Percentiles rank a stretch among this genome's conserved stretches.
Conservation (phyloP, 2,797 vertebrate species). For the Onychomys leucogaster region DNA sequence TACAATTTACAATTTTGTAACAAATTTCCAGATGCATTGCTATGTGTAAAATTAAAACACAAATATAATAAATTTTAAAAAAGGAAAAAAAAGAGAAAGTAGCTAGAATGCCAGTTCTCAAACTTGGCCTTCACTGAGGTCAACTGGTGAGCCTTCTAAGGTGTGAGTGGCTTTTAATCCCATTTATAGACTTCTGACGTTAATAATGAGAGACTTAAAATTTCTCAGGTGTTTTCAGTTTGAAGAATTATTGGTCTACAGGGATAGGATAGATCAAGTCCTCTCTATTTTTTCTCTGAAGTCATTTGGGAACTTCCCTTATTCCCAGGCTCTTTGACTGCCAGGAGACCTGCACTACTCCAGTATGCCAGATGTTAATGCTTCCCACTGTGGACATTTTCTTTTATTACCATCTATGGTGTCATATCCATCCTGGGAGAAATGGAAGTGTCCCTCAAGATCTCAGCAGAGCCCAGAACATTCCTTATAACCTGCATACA, state of each 20-base stretch:
- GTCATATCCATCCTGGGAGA: neutral
- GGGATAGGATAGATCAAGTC: neutral
- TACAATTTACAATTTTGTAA: neutral
- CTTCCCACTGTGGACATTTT: neutral
- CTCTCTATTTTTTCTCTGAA: neutral
- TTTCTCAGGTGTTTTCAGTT: neutral
- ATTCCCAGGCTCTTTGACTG: neutral
- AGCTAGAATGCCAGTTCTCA: neutral
- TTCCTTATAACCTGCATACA: neutral
- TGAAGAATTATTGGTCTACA: neutral
- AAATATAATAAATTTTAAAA: too few species aligned
- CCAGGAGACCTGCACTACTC: neutral
- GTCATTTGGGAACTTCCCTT: neutral
- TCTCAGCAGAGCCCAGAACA: neutral
- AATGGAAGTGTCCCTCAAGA: neutral
- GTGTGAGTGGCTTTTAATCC: neutral
- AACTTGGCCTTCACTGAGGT: neutral
- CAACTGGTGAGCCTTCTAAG: neutral
- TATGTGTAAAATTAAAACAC: too few species aligned
- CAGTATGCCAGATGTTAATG: neutral
- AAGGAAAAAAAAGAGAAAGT: too few species aligned
- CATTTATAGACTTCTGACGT: neutral
- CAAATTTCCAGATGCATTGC: neutral
- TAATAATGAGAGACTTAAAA: neutral
- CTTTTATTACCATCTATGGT: neutral